A percentile compares a stretch with the other conserved stretches of the same genome.
Conservation (phyloP, 2,113 vertebrate genomes). For the Salvator merianae region DNA sequence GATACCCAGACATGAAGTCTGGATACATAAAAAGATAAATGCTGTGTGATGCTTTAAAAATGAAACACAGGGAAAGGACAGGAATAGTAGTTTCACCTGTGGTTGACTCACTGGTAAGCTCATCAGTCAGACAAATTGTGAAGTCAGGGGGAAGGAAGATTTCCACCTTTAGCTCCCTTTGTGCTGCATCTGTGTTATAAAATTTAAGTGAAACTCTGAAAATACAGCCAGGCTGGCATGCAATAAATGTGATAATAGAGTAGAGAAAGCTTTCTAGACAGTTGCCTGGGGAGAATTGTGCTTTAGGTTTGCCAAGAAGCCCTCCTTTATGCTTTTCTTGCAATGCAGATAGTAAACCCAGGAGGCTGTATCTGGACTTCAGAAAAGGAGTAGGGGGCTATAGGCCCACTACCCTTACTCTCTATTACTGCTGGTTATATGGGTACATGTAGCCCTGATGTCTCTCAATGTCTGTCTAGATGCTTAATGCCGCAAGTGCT, state of each 20-base stretch:
- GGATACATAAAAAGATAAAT: background rate
- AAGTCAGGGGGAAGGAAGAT: background rate
- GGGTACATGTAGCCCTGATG: background rate
- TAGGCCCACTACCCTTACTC: background rate
- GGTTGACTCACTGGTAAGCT: background rate
- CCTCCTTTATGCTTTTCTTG: too few relatives aligned
- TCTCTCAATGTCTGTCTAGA: background rate
- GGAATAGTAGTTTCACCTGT: background rate
- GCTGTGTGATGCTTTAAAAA: background rate
- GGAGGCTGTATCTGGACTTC: background rate
- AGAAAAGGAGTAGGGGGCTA: background rate
- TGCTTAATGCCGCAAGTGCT: background rate
- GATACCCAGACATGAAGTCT: too few relatives aligned
- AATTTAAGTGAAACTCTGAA: too few relatives aligned
- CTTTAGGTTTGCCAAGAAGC: too few relatives aligned
- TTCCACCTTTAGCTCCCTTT: background rate
- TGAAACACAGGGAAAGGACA: background rate
- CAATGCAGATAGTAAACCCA: too few relatives aligned
- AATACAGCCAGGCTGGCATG: too few relatives aligned
- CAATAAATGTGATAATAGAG: too few relatives aligned
- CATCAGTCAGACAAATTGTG: background rate
- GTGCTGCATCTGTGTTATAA: background rate
- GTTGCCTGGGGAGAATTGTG: too few relatives aligned
- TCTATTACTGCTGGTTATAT: background rate
- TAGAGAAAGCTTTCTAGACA: too few relatives aligned